These are phyloP conservation scores for Chauna torquata DNA, from an alignment of 2,113 vertebrate species.

Conservation along the genomic window DNA sequence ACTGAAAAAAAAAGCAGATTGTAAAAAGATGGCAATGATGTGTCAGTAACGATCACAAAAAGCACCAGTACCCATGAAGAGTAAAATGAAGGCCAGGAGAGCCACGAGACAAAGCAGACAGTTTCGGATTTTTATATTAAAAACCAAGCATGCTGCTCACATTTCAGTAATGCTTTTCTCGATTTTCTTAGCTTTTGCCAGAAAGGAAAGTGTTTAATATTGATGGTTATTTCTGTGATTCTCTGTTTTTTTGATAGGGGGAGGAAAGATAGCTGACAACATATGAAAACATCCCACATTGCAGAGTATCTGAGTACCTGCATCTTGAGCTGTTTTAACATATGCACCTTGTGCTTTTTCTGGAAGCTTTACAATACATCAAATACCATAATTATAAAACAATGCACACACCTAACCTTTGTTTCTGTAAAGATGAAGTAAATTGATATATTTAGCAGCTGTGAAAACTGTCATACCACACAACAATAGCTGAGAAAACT, in stretches of 20 bases:
- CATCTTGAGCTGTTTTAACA: background rate
- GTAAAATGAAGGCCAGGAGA: background rate
- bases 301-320: background rate
- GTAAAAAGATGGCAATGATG: background rate
- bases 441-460: background rate
- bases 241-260: background rate
- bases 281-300: background rate
- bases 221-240: background rate
- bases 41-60: background rate
- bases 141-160: background rate
- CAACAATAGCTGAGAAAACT: background rate
- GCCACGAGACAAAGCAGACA: background rate
- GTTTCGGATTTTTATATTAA: background rate
- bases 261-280: background rate
- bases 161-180: background rate
- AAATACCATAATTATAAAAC: background rate
- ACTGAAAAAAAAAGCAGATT: background rate
- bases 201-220: background rate
- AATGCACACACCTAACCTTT: background rate
- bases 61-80: background rate
- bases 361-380: background rate
- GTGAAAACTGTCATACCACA: background rate
- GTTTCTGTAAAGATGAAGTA: background rate
- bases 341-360: background rate
- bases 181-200: background rate